Conservation (phyloP, 30 jellyfish, hydroid and myxozoan species). For the Aurelia sp. region DNA sequence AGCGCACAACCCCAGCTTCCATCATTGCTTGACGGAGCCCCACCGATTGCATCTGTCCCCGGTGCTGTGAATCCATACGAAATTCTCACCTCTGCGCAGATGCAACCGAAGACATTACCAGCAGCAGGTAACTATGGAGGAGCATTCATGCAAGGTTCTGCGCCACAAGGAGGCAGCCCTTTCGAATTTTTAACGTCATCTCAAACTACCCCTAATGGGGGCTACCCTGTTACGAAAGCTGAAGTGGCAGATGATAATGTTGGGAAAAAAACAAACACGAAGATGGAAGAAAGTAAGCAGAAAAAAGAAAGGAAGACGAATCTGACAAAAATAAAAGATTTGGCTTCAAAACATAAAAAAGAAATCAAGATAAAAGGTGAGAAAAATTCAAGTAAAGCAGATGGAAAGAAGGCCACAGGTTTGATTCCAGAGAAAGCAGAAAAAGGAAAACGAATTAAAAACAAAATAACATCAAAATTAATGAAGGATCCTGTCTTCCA, state of each 20-base stretch:
- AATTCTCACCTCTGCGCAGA: conserved; percentile 50
- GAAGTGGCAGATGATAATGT: background rate
- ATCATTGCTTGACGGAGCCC: conserved; percentile 20
- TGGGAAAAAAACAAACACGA: conserved; percentile 3
- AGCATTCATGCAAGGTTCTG: background rate
- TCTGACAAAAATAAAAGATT: background rate
- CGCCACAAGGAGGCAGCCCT: conserved; percentile 28
- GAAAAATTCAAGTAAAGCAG: background rate
- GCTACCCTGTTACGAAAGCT: conserved; percentile 21
- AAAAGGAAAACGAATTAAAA: background rate
- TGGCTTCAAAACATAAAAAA: background rate
- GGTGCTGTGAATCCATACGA: conserved; percentile 55
- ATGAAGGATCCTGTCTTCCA: conserved; percentile 14
- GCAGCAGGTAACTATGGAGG: conserved; percentile 26
- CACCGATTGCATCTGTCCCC: conserved; percentile 19
- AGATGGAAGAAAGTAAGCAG: conserved; percentile 3
- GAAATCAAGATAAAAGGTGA: background rate
- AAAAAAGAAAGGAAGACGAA: background rate
- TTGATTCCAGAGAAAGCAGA: background rate
- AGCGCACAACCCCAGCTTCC: conserved; percentile 44
- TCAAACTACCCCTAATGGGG: conserved; percentile 15
- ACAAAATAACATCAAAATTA: background rate
- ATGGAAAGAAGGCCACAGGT: background rate
- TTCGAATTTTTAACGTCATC: conserved; percentile 51
- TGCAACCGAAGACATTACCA: conserved; percentile 40